Evolutionary conservation across 2,888 invertebrate species (phyloP).

Genomic region (Synanthedon myopaeformis): DNA sequence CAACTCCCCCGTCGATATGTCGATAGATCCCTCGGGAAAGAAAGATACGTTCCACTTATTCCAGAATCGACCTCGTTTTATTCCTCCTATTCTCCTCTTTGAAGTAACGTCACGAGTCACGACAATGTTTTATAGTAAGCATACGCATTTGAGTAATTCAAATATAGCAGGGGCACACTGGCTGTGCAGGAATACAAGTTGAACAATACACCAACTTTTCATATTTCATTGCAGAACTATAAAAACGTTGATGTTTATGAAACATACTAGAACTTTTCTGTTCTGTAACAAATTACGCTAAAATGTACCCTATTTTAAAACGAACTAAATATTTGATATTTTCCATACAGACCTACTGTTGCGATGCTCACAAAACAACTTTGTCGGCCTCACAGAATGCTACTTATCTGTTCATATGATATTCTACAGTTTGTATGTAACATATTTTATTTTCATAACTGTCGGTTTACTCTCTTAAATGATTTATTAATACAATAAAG

Average conservation of each 20-base stretch:
- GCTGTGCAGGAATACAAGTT: neutral
- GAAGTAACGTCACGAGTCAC: constrained; percentile 12
- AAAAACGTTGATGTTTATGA: neutral
- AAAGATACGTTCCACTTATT: constrained; percentile 48
- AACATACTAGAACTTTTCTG: neutral
- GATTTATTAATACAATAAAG: too few species aligned
- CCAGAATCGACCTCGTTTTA: constrained; percentile 41
- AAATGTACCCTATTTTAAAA: too few species aligned
- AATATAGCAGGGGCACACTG: neutral
- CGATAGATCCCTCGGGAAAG: constrained; percentile 41
- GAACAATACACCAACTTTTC: neutral
- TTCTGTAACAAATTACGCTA: too few species aligned
- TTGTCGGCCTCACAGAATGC: too few species aligned
- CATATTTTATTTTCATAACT: too few species aligned
- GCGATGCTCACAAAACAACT: too few species aligned
- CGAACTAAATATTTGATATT: too few species aligned
- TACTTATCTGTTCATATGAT: too few species aligned
- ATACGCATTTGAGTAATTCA: constrained; percentile 16
- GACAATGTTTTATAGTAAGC: constrained; percentile 16
- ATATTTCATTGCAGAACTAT: neutral
- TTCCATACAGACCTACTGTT: too few species aligned
- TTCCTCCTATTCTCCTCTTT: constrained; percentile 22
- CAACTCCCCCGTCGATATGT: constrained; percentile 39
- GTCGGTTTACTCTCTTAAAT: too few species aligned
- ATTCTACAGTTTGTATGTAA: too few species aligned